Conservation (phyloP, 2,888 invertebrate genomes). For the Drosophila mettleri region DNA sequence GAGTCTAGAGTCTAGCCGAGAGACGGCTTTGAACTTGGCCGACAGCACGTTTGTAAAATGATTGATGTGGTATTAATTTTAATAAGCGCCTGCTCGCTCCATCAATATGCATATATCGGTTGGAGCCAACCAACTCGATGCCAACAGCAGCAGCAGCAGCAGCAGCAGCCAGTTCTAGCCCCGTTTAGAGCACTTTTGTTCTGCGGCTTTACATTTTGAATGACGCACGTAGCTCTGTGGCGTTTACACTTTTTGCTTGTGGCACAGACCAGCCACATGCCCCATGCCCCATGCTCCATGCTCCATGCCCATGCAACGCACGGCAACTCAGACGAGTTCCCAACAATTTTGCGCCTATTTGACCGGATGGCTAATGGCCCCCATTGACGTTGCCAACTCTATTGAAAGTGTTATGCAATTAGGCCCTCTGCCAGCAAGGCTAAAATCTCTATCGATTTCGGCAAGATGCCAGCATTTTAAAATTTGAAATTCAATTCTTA, state of each 20-base stretch:
- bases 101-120: constrained; percentile 58
- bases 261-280: constrained; percentile 14
- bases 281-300: background rate
- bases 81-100: constrained; percentile 67
- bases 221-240: constrained; percentile 61
- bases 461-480: too few species aligned
- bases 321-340: constrained; percentile 20
- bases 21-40: constrained; percentile 82
- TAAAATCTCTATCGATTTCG: constrained; percentile 11
- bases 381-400: constrained; percentile 61
- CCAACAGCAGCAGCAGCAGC: constrained; percentile 5
- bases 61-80: constrained; percentile 85
- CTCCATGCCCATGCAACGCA: constrained; percentile 1
- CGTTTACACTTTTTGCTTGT: constrained; percentile 61
- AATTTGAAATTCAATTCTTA: too few species aligned
- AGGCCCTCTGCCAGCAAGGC: constrained; percentile 9
- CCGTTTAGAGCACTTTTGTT: constrained; percentile 39
- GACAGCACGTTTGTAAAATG: constrained; percentile 82
- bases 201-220: constrained; percentile 49
- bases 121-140: constrained; percentile 10
- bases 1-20: constrained; percentile 38
- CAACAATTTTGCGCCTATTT: constrained; percentile 48
- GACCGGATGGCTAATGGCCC: constrained; percentile 42
- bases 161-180: constrained; percentile 17
- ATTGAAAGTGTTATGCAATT: constrained; percentile 67